Evolutionary conservation across 2,113 vertebrate species (phyloP).

Genomic region (Oreocharis arfaki): DNA sequence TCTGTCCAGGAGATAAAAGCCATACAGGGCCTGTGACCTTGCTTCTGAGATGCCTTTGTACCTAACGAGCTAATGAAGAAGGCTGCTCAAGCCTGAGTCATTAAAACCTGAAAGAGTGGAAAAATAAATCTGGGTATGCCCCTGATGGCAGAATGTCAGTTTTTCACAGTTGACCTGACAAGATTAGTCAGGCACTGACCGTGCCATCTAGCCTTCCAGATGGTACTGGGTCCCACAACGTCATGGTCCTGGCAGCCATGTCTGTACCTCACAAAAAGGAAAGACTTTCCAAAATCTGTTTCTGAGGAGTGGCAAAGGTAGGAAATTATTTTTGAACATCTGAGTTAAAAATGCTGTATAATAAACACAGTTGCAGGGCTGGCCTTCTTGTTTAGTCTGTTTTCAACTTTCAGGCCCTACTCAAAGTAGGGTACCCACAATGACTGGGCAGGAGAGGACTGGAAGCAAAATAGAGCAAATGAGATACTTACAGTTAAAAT

Average conservation of each 20-base stretch:
- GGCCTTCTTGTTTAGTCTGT: not conserved
- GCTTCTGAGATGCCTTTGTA: not conserved
- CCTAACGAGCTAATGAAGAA: fast-evolving
- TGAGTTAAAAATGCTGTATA: not conserved
- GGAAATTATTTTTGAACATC: not conserved
- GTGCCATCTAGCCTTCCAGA: not conserved
- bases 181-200: not conserved
- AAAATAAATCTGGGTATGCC: not conserved
- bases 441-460: not conserved
- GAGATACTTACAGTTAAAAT: not conserved
- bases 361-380: not conserved
- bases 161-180: not conserved
- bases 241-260: not conserved
- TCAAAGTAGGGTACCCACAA: not conserved
- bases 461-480: not conserved
- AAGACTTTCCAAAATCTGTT: not conserved
- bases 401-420: not conserved
- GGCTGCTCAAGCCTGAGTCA: not conserved
- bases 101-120: not conserved
- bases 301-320: not conserved
- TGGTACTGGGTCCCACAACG: not conserved
- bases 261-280: not conserved
- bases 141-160: not conserved
- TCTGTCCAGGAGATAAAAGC: not conserved
- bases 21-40: not conserved